Evolutionary conservation across 2,797 vertebrate genomes (phyloP), one percentile per base, ranked within the genome.

Genomic region (Liparis tanakae): DNA sequence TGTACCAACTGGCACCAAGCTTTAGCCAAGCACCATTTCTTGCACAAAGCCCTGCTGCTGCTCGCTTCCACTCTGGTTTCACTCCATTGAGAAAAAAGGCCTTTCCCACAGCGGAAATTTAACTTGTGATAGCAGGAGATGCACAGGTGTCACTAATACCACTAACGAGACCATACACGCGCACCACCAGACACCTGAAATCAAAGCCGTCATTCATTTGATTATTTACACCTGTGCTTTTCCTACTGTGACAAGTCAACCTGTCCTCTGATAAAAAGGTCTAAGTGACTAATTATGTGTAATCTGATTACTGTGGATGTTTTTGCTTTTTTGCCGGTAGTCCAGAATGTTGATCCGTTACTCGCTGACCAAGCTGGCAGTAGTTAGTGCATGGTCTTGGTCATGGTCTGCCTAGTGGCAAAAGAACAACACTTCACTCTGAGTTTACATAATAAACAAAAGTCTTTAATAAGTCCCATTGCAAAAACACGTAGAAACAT

Each of bases 401-500:
- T 43, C 20, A 14, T 34, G 25, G 56, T 61, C 12, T 18, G 5
- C 1, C 48, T 15, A 18, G 41, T 10, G n/a, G 39, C 1, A 66
- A 75, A 74, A 80, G 17, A 84, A 87, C 33, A 79, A 78, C 63
- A 72, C 76, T 17, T 34, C 41, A 66, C 43, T 3, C 61, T 36
- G 5, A 30, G 30, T 56, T 75, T 91, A 46, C 76, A 87, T 92
- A 87, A 86, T 70, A 88, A 90, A 91, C 86, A 90, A 85, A 86
- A 74, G 77, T 90, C 22, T 89, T 93, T 93, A 93, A 92, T 94
- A 82, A 88, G 82, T 84, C 77, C 83, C 86, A 84, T 92, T 92
- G 85, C 83, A 94, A 94, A 93, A 93, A 91, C 91, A 93, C 63
- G 84, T 91, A 92, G 87, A 94, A 93, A 93, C 92, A 88, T 80